Base-by-base conservation (phyloP, 2,797 vertebrate species). In the Nannoperca australis region DNA sequence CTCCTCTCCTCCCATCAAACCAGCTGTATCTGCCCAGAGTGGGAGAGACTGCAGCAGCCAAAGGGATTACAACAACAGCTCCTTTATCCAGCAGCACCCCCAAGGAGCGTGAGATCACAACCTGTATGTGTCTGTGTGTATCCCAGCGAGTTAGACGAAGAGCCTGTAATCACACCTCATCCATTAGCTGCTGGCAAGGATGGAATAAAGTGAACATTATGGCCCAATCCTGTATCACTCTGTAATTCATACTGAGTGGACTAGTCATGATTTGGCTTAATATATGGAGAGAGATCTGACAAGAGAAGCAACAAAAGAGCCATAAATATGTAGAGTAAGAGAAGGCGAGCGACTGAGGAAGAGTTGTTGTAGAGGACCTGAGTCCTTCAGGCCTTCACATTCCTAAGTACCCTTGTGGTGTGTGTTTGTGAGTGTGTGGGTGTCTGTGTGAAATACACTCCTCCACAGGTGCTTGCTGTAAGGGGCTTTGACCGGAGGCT, bases 401-500 rank as follows among this genome's bases (percentile, higher is more conserved):
- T 92, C 83, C 77, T 65, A 83, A 82, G 73, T 76, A 86, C 58
- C 32, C 70, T 70, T 74, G 30, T 72, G 68, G 78, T 66, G 62
- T 79, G 75, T 70, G 66, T 71, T 13, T 81, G 71, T 60, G 59
- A 11, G 64, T 83, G 66, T 63, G 40, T 67, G 64, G 62, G 60
- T 78, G 73, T 73, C 53, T 62, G 69, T 78, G 62, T 66, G 76
- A 66, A 79, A 83, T 79, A 79, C 76, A 88, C 71, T 40, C 68
- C 59, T 89, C 85, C 88, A 86, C 93, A 94, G 94, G 92, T 93
- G 92, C 78, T 90, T 87, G 85, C 83, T 80, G 83, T 83, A 85
- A 86, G 85, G 84, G 88, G 73, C 76, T 88, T 83, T 87, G 86
- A 91, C 85, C 67, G 47, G 32, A 83, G 84, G 83, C 73, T 93